These are phyloP conservation scores for Griposia aprilina DNA, from an alignment of 2,888 invertebrate genomes.

Conservation along the genomic window DNA sequence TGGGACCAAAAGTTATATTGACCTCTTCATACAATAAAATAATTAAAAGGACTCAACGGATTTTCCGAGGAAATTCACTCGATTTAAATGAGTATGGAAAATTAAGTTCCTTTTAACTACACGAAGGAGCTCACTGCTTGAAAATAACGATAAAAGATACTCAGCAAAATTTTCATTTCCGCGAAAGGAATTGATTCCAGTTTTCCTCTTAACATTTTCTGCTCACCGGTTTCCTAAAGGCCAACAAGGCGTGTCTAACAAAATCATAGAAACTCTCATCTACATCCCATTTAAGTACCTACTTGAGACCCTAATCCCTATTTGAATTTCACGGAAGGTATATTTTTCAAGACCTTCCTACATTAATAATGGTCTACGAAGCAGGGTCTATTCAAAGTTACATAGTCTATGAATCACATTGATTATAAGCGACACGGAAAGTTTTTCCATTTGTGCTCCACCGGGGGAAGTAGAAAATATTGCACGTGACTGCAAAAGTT, in stretches of 20 bases:
- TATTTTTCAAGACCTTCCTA: constrained; percentile 49
- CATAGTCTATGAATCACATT: constrained; percentile 64
- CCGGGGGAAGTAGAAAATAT: constrained; percentile 70
- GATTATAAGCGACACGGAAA: constrained; percentile 73
- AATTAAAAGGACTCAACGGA: constrained; percentile 10
- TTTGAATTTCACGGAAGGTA: constrained; percentile 62
- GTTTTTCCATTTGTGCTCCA: constrained; percentile 74
- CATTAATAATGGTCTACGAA: constrained; percentile 63
- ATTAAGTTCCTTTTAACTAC: background rate
- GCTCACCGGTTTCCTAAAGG: constrained; percentile 32
- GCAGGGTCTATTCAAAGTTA: constrained; percentile 59
- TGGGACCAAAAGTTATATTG: constrained; percentile 77
- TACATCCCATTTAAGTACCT: constrained; percentile 41
- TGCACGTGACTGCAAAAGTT: constrained; percentile 71
- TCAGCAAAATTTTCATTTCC: constrained; percentile 15
- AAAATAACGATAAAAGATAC: constrained; percentile 11
- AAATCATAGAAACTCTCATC: constrained; percentile 57
- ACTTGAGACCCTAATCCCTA: constrained; percentile 43
- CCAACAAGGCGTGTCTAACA: constrained; percentile 55
- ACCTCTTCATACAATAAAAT: constrained; percentile 63
- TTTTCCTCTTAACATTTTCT: constrained; percentile 43
- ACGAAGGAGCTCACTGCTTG: background rate
- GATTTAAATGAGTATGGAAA: constrained; percentile 5
- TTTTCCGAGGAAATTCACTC: constrained; percentile 37
- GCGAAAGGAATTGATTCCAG: constrained; percentile 44